Evolutionary conservation across 2,113 vertebrate genomes (phyloP).

Genomic region (Crotalus tigris): DNA sequence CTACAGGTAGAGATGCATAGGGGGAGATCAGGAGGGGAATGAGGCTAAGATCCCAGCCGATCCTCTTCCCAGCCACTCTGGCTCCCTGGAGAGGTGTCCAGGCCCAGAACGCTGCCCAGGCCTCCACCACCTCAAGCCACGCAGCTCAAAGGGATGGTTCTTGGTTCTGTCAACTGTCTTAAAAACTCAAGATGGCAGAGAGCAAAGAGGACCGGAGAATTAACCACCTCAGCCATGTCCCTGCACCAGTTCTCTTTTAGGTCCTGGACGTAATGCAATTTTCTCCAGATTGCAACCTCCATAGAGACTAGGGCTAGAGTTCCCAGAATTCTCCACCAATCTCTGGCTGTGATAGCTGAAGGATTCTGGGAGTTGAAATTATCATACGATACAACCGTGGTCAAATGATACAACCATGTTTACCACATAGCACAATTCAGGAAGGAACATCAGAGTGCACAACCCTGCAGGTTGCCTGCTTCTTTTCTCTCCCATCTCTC

Average conservation of each 20-base stretch:
- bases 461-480: background rate
- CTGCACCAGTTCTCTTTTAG: no score
- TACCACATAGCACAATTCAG: background rate
- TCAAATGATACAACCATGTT: background rate
- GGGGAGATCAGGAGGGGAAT: background rate
- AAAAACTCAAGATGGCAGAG: background rate
- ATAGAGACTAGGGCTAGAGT: background rate
- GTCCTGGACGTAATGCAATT: background rate
- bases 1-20: background rate
- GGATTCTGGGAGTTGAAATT: background rate
- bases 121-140: background rate
- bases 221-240: no score
- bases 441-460: background rate
- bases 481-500: background rate
- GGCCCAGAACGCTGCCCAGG: fast-evolving
- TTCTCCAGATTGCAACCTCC: background rate
- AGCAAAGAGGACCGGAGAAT: background rate
- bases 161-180: background rate
- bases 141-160: background rate
- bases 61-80: background rate
- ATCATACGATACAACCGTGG: no score
- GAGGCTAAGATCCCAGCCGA: background rate
- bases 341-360: background rate
- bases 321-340: background rate
- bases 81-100: background rate